Conservation (phyloP, 2,888 invertebrate species). For the Bembecia ichneumoniformis region DNA sequence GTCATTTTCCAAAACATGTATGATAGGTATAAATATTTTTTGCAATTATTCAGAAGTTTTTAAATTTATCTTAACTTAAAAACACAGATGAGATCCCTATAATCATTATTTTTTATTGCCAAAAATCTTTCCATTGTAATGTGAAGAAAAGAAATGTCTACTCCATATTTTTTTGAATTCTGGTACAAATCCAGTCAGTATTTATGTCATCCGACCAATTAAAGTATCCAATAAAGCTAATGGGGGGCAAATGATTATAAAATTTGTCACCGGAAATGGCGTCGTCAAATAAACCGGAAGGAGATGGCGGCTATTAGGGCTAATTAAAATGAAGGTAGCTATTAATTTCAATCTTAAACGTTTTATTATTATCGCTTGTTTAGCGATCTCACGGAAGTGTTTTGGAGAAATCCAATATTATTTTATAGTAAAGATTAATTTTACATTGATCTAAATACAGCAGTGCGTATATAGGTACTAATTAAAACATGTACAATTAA, state of each 20-base stretch:
- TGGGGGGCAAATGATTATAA: slow-evolving; percentile 17
- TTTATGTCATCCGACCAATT: slow-evolving; percentile 10
- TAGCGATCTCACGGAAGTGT: neutral
- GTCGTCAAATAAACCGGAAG: slow-evolving; percentile 10
- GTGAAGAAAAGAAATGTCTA: neutral
- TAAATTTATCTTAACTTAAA: too few relatives aligned
- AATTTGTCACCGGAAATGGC: slow-evolving; percentile 22
- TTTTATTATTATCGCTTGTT: slow-evolving; percentile 10
- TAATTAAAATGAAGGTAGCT: slow-evolving; percentile 27
- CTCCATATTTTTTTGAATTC: neutral
- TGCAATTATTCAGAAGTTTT: too few relatives aligned
- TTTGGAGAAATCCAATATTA: neutral
- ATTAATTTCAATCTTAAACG: slow-evolving; percentile 7
- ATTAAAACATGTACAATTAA: too few relatives aligned
- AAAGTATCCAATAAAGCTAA: slow-evolving; percentile 14
- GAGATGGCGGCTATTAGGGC: slow-evolving; percentile 19
- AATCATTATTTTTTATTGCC: too few relatives aligned
- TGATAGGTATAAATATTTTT: too few relatives aligned
- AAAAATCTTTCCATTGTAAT: too few relatives aligned
- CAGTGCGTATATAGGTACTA: too few relatives aligned
- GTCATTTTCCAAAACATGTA: too few relatives aligned
- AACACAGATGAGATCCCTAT: too few relatives aligned
- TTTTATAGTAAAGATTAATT: too few relatives aligned
- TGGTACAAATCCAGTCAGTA: slow-evolving; percentile 1
- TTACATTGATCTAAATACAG: too few relatives aligned